Conservation (phyloP, 2,888 invertebrate genomes). For the Chrysolina americana region DNA sequence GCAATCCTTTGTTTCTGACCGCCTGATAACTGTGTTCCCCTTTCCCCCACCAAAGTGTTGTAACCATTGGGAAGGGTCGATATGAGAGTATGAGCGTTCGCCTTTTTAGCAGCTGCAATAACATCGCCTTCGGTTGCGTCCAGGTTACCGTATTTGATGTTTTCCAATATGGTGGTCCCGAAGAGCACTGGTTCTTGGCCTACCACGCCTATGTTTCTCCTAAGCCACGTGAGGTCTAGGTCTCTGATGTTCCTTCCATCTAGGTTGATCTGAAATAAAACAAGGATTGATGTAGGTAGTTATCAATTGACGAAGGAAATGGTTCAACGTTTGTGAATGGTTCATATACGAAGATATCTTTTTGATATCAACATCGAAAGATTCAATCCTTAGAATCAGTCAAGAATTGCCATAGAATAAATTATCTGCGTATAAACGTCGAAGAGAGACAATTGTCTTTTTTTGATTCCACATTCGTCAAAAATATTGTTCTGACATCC, state of each 20-base stretch:
- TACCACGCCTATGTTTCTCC: constrained; percentile 88
- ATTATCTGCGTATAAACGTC: too few species aligned
- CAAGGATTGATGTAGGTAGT: too few species aligned
- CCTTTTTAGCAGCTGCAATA: constrained; percentile 78
- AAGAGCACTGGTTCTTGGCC: constrained; percentile 94
- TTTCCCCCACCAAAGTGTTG: constrained; percentile 87
- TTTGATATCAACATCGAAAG: too few species aligned
- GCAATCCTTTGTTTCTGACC: constrained; percentile 94
- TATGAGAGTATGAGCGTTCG: constrained; percentile 86
- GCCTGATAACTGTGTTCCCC: constrained; percentile 88
- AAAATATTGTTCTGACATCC: too few species aligned
- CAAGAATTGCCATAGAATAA: too few species aligned
- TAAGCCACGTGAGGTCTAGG: constrained; percentile 85
- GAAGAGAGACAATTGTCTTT: too few species aligned
- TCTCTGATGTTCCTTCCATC: constrained; percentile 80
- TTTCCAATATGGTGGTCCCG: constrained; percentile 86
- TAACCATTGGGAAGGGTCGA: constrained; percentile 83
- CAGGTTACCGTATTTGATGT: constrained; percentile 83
- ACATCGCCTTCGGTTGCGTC: constrained; percentile 78
- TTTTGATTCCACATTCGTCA: too few species aligned
- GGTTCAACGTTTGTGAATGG: too few species aligned
- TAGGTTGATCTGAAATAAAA: constrained; percentile 64
- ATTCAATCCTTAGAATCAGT: too few species aligned
- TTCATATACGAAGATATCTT: too few species aligned
- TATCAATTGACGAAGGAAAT: too few species aligned